Conservation (phyloP, 2,113 vertebrate species). For the Apaloderma vittatum region DNA sequence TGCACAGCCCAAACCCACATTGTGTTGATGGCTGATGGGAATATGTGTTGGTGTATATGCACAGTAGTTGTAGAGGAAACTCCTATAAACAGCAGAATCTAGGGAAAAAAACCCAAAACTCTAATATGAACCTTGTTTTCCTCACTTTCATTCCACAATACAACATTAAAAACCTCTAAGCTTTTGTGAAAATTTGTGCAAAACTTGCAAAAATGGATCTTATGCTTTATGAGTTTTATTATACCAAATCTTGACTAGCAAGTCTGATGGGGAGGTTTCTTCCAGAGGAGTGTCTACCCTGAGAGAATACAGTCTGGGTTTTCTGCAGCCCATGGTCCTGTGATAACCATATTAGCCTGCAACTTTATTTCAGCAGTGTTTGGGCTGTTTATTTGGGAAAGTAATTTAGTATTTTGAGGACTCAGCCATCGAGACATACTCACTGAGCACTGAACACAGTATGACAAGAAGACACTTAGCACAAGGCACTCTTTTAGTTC, state of each 20-base stretch:
- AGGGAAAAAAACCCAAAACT: neutral
- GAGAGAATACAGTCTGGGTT: neutral
- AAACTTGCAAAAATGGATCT: neutral
- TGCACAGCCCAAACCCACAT: neutral
- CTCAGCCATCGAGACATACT: neutral
- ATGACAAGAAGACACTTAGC: neutral
- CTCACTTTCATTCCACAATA: neutral
- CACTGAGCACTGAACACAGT: neutral
- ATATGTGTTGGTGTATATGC: neutral
- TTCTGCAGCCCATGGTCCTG: neutral
- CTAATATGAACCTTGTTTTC: neutral
- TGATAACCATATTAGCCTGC: neutral
- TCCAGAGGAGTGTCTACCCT: neutral
- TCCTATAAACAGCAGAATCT: neutral
- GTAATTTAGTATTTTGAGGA: neutral
- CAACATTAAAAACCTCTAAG: neutral
- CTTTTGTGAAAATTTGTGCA: neutral
- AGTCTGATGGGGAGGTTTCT: neutral
- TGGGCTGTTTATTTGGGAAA: neutral
- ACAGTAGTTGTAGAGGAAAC: neutral
- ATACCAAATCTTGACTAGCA: neutral
- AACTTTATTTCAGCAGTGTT: neutral
- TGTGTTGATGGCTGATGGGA: neutral
- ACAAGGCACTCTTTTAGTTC: neutral
- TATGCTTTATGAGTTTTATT: neutral